A percentile compares a stretch with the other conserved stretches of the same genome.
Conservation (phyloP, 2,113 vertebrate species). For the Xerus inauris region DNA sequence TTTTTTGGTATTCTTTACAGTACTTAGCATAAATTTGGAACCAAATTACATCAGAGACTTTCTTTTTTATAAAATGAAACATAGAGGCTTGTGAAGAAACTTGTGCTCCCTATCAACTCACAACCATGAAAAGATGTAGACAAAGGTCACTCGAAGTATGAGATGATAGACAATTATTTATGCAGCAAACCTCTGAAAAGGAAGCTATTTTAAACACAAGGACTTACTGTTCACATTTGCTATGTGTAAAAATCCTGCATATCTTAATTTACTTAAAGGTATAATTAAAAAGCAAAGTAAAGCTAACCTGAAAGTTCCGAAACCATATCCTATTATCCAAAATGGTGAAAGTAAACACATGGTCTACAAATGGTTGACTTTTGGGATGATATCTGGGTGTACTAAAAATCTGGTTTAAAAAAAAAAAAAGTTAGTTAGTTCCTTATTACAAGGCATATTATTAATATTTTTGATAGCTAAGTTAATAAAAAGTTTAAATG, state of each 20-base stretch:
- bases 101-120: neutral
- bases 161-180: neutral
- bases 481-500: conserved; percentile 9
- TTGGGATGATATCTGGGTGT: conserved; percentile 96
- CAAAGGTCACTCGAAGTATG: neutral
- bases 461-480: neutral
- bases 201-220: conserved; percentile 36
- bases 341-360: conserved; percentile 95
- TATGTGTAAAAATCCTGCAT: neutral
- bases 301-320: conserved; percentile 96
- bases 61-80: neutral
- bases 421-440: conserved; percentile 8
- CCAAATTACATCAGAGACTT: neutral
- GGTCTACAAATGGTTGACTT: conserved; percentile 98
- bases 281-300: conserved; percentile 14
- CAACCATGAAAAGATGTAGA: neutral
- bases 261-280: neutral
- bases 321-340: conserved; percentile 98
- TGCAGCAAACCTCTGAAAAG: neutral
- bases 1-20: neutral
- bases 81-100: neutral
- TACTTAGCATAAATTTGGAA: neutral
- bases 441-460: neutral
- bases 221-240: neutral
- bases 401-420: conserved; percentile 91